Conservation (phyloP, 2,113 vertebrate species). For the Chinchilla lanigera region DNA sequence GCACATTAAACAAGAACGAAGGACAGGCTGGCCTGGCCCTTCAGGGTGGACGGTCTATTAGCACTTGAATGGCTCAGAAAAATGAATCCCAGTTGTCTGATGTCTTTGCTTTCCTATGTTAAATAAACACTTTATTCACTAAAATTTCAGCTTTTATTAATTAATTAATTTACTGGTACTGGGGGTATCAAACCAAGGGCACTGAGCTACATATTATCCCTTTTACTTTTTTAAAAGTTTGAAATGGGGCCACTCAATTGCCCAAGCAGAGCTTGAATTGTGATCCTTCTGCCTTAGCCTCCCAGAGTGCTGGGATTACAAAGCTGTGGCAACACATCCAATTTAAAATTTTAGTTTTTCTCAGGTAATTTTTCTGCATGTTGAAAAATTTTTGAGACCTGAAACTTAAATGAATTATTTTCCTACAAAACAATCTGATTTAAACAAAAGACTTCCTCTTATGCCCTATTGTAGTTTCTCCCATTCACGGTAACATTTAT, state of each 20-base stretch:
- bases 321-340: background rate
- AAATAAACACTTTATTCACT: background rate
- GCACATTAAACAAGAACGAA: background rate
- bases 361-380: background rate
- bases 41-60: background rate
- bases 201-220: background rate
- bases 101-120: background rate
- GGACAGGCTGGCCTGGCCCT: too few species aligned
- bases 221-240: background rate
- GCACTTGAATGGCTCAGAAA: background rate
- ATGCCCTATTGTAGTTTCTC: background rate
- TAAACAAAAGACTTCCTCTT: conserved; percentile 25
- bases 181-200: background rate
- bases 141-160: background rate
- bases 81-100: background rate
- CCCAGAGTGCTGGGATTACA: background rate
- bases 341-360: background rate
- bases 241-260: background rate
- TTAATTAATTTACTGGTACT: background rate
- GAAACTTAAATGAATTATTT: conserved; percentile 17
- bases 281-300: background rate
- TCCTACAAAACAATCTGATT: background rate
- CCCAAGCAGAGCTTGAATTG: background rate
- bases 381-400: conserved; percentile 5
- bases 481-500: background rate